A percentile compares a stretch with the other conserved stretches of the same genome.
phyloP scores from a whole-genome alignment of 1,140 invertebrate genomes.

The Heliconius congener region DNA sequence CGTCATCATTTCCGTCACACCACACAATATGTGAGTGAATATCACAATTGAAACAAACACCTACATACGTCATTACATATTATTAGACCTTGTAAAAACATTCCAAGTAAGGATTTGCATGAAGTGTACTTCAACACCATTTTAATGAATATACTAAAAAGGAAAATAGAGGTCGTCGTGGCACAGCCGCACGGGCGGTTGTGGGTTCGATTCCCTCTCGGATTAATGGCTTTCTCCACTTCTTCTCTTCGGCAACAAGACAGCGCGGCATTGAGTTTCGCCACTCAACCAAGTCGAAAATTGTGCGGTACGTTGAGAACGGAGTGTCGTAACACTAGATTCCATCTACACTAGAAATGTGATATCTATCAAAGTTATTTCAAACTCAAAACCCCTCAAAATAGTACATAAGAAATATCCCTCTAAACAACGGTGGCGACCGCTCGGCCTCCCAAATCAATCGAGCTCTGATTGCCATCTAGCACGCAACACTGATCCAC shows the following conservation, averaged over 20 bases:
- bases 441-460: slow-evolving; percentile 71
- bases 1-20: neutral
- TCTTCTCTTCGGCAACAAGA: too few species aligned
- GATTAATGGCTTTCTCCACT: too few species aligned
- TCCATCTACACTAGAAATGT: neutral
- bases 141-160: neutral
- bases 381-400: neutral
- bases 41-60: neutral
- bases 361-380: neutral
- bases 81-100: slow-evolving; percentile 5
- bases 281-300: too few species aligned
- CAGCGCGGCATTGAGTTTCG: too few species aligned
- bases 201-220: too few species aligned
- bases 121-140: neutral
- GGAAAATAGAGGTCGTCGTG: neutral
- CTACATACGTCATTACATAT: neutral
- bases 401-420: neutral
- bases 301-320: too few species aligned
- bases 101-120: neutral
- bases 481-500: slow-evolving; percentile 73
- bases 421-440: slow-evolving; percentile 35
- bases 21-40: too few species aligned
- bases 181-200: too few species aligned
- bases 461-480: slow-evolving; percentile 73
- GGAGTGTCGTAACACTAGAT: too few species aligned